These are phyloP conservation scores for Pteropus alecto DNA, from an alignment of 2,113 vertebrate genomes.

Conservation along the genomic window DNA sequence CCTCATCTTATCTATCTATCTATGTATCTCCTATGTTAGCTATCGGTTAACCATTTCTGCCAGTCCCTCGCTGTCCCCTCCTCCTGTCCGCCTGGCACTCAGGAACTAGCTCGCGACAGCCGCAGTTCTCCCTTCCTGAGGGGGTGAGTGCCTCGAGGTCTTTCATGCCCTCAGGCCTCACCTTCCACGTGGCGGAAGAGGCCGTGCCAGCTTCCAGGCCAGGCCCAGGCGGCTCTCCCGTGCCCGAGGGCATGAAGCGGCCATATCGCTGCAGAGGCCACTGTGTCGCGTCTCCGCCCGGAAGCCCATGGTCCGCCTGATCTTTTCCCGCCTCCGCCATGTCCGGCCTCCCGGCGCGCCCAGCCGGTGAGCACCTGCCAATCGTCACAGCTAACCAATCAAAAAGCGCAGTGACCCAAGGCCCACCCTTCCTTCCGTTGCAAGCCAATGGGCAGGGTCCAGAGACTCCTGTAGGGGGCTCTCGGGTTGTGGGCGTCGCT, in stretches of 20 bases:
- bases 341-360: fast-evolving
- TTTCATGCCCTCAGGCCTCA: constrained; percentile 51
- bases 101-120: background rate
- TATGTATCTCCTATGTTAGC: background rate
- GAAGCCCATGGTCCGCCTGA: background rate
- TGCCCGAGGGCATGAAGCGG: constrained; percentile 76
- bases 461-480: too few relatives aligned
- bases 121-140: background rate
- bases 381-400: background rate
- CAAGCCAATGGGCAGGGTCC: background rate
- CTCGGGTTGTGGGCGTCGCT: fast-evolving
- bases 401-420: background rate
- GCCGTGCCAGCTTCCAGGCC: background rate
- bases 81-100: background rate
- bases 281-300: fast-evolving
- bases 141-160: fast-evolving
- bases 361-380: fast-evolving
- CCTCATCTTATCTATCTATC: too few relatives aligned
- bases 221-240: background rate
- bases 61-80: background rate
- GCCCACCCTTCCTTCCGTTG: background rate
- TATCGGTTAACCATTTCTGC: too few relatives aligned
- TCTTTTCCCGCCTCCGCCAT: constrained; percentile 60
- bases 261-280: constrained; percentile 90
- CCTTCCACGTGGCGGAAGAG: constrained; percentile 84